These are phyloP conservation scores for Salpingus planirostris DNA, from an alignment of 2,888 invertebrate genomes.

Conservation along the genomic window DNA sequence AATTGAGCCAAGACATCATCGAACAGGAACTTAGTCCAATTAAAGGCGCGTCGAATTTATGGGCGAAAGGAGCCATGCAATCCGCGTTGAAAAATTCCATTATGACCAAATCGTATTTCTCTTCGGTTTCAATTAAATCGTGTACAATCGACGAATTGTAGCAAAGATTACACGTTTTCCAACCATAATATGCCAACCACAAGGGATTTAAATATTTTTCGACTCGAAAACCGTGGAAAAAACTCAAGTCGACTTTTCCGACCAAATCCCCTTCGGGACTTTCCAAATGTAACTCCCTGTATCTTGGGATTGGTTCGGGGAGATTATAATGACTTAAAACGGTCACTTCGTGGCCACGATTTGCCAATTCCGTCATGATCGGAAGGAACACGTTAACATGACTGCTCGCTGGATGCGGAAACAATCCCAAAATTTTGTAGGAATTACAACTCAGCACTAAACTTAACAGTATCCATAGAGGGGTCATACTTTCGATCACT, in stretches of 20 bases:
- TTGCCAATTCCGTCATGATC: slow-evolving; percentile 50
- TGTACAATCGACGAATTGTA: slow-evolving; percentile 29
- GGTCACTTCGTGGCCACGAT: slow-evolving; percentile 57
- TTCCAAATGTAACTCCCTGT: slow-evolving; percentile 48
- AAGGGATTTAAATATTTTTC: slow-evolving; percentile 10
- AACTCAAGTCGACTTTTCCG: slow-evolving; percentile 6
- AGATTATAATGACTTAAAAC: slow-evolving; percentile 58
- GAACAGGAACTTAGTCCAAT: slow-evolving; percentile 47
- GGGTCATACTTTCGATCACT: too few relatives aligned
- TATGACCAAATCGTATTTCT: slow-evolving; percentile 58
- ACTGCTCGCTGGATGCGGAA: slow-evolving; percentile 60
- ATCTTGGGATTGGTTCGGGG: slow-evolving; percentile 44
- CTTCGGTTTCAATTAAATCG: slow-evolving; percentile 38
- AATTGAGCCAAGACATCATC: slow-evolving; percentile 43
- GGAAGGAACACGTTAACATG: slow-evolving; percentile 60
- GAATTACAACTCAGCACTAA: too few relatives aligned
- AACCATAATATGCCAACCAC: slow-evolving; percentile 5
- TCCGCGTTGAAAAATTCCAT: slow-evolving; percentile 65
- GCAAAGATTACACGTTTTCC: slow-evolving; percentile 12
- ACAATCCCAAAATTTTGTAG: slow-evolving; percentile 55
- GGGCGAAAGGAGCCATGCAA: slow-evolving; percentile 57
- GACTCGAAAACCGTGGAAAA: slow-evolving; percentile 4
- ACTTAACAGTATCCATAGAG: too few relatives aligned
- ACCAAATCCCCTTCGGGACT: slow-evolving; percentile 4
- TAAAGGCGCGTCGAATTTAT: slow-evolving; percentile 48